Conservation (phyloP, 1,140 invertebrate genomes). For the Leptinotarsa lineolata region DNA sequence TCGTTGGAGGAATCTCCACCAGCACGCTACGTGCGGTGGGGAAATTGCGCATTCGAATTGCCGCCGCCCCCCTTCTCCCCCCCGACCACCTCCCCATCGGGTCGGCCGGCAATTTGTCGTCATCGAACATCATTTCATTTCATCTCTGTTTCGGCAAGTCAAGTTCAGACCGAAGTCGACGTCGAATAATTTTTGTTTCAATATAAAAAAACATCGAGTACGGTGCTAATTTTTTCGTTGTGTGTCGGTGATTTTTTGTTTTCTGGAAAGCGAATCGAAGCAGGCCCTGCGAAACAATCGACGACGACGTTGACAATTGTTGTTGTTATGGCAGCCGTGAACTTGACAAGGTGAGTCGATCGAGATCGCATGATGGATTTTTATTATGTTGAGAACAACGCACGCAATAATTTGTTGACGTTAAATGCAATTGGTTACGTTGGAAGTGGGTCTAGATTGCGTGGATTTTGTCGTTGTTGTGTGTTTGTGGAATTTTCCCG, state of each 20-base stretch:
- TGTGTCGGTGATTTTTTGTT: background rate
- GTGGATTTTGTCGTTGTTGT: background rate
- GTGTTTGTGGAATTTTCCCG: background rate
- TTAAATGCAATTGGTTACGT: background rate
- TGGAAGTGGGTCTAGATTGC: background rate
- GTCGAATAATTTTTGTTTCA: too few species aligned
- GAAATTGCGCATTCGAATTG: conserved; percentile 52
- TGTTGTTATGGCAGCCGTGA: conserved; percentile 20
- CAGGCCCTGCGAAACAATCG: background rate
- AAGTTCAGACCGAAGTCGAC: background rate
- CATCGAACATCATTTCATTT: conserved; percentile 42
- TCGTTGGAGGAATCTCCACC: conserved; percentile 40
- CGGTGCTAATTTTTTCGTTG: background rate
- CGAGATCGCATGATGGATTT: background rate
- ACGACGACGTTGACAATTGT: conserved; percentile 8
- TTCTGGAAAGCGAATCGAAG: background rate
- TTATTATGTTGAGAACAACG: background rate
- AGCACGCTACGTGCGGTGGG: conserved; percentile 38
- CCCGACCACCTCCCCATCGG: conserved; percentile 30
- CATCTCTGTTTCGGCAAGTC: conserved; percentile 37
- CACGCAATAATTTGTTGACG: background rate
- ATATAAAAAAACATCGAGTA: background rate
- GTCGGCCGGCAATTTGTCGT: conserved; percentile 40
- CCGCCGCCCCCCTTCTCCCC: conserved; percentile 38
- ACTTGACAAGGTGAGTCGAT: conserved; percentile 32